phyloP scores from a whole-genome alignment of 2,113 vertebrate genomes.

The Nycticryphes semicollaris region DNA sequence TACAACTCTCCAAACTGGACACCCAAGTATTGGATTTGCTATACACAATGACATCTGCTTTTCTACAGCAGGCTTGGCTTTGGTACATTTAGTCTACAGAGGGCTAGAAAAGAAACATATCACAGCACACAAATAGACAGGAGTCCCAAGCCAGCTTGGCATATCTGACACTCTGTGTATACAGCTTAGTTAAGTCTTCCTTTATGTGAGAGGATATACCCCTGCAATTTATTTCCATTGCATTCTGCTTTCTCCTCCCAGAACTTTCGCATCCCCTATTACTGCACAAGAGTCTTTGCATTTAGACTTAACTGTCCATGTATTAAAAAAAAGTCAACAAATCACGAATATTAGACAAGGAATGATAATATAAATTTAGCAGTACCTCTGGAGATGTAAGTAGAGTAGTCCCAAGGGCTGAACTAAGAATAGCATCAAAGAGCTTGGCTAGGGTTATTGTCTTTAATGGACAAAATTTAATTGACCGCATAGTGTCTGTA shows the following conservation, averaged over 20 bases:
- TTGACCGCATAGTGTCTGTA: conserved; percentile 24
- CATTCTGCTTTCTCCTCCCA: neutral
- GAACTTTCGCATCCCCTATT: neutral
- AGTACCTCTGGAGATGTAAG: conserved; percentile 42
- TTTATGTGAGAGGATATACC: neutral
- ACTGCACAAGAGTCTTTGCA: neutral
- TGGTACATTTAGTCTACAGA: neutral
- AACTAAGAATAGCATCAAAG: conserved; percentile 46
- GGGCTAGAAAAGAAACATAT: neutral
- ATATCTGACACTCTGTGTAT: neutral
- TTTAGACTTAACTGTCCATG: conserved; percentile 11
- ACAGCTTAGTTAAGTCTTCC: neutral
- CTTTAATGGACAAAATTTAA: conserved; percentile 63
- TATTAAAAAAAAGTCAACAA: conserved; percentile 56
- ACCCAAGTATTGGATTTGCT: neutral
- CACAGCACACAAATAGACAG: neutral
- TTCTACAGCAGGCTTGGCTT: neutral
- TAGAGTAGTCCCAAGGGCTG: conserved; percentile 31
- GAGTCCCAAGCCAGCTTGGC: neutral
- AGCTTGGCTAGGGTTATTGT: conserved; percentile 48
- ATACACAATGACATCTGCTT: neutral
- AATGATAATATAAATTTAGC: conserved; percentile 48
- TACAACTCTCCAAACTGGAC: fast-evolving
- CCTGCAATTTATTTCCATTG: neutral
- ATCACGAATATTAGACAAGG: conserved; percentile 57